Evolutionary conservation across 2,888 invertebrate species (phyloP).

Genomic region (Drosophila antonietae): DNA sequence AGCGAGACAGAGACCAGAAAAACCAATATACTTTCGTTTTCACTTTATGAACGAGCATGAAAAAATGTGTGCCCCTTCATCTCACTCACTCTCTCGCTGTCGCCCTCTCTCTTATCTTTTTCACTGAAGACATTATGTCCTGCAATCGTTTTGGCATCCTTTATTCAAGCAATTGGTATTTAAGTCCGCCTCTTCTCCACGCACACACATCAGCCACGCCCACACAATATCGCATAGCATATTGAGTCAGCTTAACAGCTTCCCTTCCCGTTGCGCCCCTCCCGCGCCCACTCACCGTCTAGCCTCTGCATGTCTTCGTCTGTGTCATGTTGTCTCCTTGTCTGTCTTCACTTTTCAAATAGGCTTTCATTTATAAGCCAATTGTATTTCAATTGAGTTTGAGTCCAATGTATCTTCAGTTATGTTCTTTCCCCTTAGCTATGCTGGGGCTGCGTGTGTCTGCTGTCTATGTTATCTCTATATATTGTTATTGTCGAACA

Average conservation of each 20-base stretch:
- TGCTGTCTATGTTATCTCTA: neutral
- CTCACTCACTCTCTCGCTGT: neutral
- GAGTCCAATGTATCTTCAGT: conserved; percentile 33
- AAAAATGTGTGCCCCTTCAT: neutral
- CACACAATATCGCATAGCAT: conserved; percentile 38
- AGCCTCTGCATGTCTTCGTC: neutral
- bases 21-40: conserved; percentile 5
- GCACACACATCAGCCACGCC: conserved; percentile 30
- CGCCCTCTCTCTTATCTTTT: too few relatives aligned
- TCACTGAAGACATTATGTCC: conserved; percentile 11
- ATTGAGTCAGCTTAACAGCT: conserved; percentile 24
- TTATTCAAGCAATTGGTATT: conserved; percentile 45
- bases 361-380: conserved; percentile 72
- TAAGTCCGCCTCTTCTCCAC: conserved; percentile 23
- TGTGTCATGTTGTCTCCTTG: conserved; percentile 5
- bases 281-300: neutral
- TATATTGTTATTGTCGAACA: conserved; percentile 1
- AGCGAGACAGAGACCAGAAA: neutral
- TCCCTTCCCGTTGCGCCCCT: neutral
- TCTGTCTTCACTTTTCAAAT: conserved; percentile 39
- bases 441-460: conserved; percentile 1
- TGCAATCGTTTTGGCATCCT: conserved; percentile 37
- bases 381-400: conserved; percentile 74
- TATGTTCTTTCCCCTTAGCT: neutral
- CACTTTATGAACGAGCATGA: neutral